Evolutionary conservation across 2,888 invertebrate genomes (phyloP), one percentile per base, ranked within the genome.

Genomic region (Lottia scabra): DNA sequence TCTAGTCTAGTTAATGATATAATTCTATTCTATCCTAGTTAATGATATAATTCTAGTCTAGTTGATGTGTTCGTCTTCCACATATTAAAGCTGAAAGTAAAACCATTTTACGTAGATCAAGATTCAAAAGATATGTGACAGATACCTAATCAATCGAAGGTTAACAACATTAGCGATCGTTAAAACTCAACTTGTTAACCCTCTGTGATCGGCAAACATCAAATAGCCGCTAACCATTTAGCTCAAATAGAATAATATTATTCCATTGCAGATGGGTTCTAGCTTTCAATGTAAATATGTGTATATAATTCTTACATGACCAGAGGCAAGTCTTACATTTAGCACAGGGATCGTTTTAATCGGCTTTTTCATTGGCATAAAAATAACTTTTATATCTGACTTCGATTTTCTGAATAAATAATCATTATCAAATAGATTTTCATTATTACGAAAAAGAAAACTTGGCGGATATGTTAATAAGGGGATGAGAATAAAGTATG

Each of bases 201-300:
- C 56, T 19, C 56, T 56, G 19, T 23, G 56, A 23, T 56, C 56
- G 56, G 56, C 56, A 23, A 56, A 56, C 56, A 56, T 56, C 56
- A 56, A 56, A 56, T 56, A 56, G 56, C 56, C 56, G 19, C 1
- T 23, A 56, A 23, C 23, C 56, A 56, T 56, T 38, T 56, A 56
- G 56, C 56, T 56, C 56, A 56, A 56, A 56, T 56, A 56, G 13
- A 56, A 56, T 56, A 56, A 56, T 56, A 56, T 56, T 56, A 56
- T 56, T 56, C 19, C 56, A 19, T 56, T 56, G 56, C 56, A 56
- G 56, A 56, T 56, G 56, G 56, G 56, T 23, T 56, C 56, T 56
- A 56, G 19, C 56, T 56, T 56, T 56, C 56, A 23, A 56, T 23
- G 23, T 56, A 56, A 56, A 56, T 56, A 56, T 56, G 56, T 56